These are phyloP conservation scores for Cryptops parisi DNA, from an alignment of 2,888 invertebrate species.

Conservation along the genomic window DNA sequence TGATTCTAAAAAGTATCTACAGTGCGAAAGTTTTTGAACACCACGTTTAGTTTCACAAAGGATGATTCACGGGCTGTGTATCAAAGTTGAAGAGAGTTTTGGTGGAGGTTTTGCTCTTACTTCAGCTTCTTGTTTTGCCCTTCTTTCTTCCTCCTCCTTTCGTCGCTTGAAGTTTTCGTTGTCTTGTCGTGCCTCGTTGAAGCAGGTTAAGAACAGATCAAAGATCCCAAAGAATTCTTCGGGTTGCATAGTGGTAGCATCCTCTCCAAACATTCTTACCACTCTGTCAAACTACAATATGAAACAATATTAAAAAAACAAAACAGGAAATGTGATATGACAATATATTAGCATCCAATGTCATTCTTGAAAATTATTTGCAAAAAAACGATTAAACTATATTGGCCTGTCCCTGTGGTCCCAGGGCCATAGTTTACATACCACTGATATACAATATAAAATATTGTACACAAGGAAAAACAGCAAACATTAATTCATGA, in stretches of 20 bases:
- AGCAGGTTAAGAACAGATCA: slow-evolving; percentile 67
- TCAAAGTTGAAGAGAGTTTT: slow-evolving; percentile 4
- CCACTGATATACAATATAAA: no score
- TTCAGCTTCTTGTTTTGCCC: slow-evolving; percentile 77
- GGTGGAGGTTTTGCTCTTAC: slow-evolving; percentile 28
- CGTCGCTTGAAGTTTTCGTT: slow-evolving; percentile 69
- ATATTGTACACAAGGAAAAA: background rate
- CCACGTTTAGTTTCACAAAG: no score
- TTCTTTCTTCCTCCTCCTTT: slow-evolving; percentile 77
- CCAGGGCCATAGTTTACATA: no score
- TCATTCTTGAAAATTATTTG: no score
- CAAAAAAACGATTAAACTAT: no score
- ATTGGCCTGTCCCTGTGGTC: no score
- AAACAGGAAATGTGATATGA: background rate
- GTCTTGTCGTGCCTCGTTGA: slow-evolving; percentile 71
- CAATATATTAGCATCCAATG: no score
- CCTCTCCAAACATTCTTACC: slow-evolving; percentile 79
- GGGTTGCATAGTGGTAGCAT: slow-evolving; percentile 56
- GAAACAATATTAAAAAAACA: background rate
- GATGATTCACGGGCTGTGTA: no score
- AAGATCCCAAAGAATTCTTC: slow-evolving; percentile 90
- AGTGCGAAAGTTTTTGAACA: background rate
- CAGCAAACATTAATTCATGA: background rate
- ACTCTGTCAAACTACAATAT: slow-evolving; percentile 58
- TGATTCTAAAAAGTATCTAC: no score